Evolutionary conservation across 2,113 vertebrate genomes (phyloP), one percentile per base, ranked within the genome.

Genomic region (Pelodiscus sinensis): DNA sequence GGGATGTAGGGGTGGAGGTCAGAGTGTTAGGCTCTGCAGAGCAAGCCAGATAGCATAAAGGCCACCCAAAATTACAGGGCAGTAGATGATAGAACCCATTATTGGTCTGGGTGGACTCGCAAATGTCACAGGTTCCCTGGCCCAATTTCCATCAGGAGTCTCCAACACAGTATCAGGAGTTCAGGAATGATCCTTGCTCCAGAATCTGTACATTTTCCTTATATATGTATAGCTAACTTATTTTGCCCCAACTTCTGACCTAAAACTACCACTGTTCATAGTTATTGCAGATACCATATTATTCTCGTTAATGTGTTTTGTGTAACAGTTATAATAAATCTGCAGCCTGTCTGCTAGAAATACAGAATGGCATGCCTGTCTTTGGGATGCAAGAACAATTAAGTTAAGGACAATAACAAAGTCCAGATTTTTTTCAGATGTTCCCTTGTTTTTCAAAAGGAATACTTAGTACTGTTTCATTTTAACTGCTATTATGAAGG

Each of bases 391-490:
- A 90, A 94, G 55, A 91, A 95, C 38, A 92, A 88, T 16, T 95
- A 44, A 71, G 54, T 92, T 79, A 62, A 92, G 90, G 78, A 87
- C 50, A 88, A 22, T 90, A 87, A 91, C 57, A 25, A 79, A 93
- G 73, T 52, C n/a, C 1, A 1, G 52, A 65, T 84, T 29, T 14
- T 91, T 95, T 80, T 94, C 10, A 80, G 50, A 81, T 85, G 3
- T 27, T 89, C 54, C 73, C 81, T 78, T 94, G 80, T 62, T 52
- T 96, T 90, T 90, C 84, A 91, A 95, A 90, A 90, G 54, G 27
- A 95, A 94, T 13, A 90, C 21, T 51, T 27, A 85, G 60, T 78
- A 35, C 21, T 79, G 7, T 94, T 95, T 95, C 19, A 85, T 71
- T 88, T 95, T n/a, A 86, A 73, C 54, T 50, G 86, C 94, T 78